Evolutionary conservation across 2,888 invertebrate genomes (phyloP).

Genomic region (Spatulosminthurus flaviceps): DNA sequence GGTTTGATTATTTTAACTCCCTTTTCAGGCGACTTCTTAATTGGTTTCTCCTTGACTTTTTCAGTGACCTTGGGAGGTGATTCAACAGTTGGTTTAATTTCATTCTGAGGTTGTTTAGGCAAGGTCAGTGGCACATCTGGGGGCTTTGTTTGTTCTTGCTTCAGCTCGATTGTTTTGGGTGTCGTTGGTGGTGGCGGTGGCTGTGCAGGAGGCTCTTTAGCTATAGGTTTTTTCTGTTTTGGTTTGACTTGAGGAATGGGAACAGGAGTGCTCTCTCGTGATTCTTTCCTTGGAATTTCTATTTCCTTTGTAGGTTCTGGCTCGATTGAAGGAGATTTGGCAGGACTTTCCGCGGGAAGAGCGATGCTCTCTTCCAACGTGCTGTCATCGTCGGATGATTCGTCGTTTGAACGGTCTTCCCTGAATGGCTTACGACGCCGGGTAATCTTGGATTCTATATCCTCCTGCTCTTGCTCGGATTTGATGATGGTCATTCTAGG

Average conservation of each 20-base stretch:
- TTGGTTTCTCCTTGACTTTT: background rate
- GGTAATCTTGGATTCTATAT: background rate
- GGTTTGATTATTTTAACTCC: background rate
- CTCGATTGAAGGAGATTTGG: background rate
- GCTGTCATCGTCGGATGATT: background rate
- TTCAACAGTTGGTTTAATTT: background rate
- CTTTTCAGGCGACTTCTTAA: background rate
- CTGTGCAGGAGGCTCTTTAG: background rate
- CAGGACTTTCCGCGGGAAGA: constrained; percentile 11
- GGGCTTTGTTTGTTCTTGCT: background rate
- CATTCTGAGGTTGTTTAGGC: background rate
- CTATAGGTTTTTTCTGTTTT: constrained; percentile 1
- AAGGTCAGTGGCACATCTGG: background rate
- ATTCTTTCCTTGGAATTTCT: background rate
- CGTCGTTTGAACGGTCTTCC: background rate
- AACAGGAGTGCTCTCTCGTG: constrained; percentile 1
- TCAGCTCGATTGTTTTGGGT: background rate
- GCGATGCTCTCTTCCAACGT: constrained; percentile 14
- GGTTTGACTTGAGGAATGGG: background rate
- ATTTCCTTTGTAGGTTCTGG: background rate
- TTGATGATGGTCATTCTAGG: constrained; percentile 32
- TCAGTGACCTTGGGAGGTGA: background rate
- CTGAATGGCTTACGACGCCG: background rate
- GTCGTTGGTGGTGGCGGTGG: background rate
- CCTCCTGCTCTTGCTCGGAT: constrained; percentile 18